Percentiles rank a stretch among this genome's conserved stretches.
phyloP scores from a whole-genome alignment of 1,140 invertebrate genomes.

The roundworm (Caenorhabditis elegans) region WBcel235 BX284604.4:12206501-12207000 shows the following conservation, averaged over 20 bases:
- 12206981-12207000: constrained; percentile 66
- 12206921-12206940: constrained; percentile 63
- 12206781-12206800: constrained; percentile 79
- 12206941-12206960: constrained; percentile 59
- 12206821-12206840: constrained; percentile 57
- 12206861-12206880: constrained; percentile 66
- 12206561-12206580: constrained; percentile 57
- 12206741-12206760: constrained; percentile 88
- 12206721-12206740: constrained; percentile 74
- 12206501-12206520: neutral
- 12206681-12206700: constrained; percentile 67
- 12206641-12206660: constrained; percentile 61
- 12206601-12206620: constrained; percentile 49
- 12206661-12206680: constrained; percentile 59
- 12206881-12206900: constrained; percentile 59
- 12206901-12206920: constrained; percentile 67
- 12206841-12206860: constrained; percentile 62
- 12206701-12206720: constrained; percentile 80
- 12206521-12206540: neutral
- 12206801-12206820: constrained; percentile 64
- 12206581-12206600: constrained; percentile 58
- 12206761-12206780: constrained; percentile 93
- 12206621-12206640: constrained; percentile 43
- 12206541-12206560: constrained; percentile 54
- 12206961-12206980: constrained; percentile 66